Evolutionary conservation across 2,797 vertebrate genomes (phyloP).

Genomic region (Eupleurogrammus muticus): DNA sequence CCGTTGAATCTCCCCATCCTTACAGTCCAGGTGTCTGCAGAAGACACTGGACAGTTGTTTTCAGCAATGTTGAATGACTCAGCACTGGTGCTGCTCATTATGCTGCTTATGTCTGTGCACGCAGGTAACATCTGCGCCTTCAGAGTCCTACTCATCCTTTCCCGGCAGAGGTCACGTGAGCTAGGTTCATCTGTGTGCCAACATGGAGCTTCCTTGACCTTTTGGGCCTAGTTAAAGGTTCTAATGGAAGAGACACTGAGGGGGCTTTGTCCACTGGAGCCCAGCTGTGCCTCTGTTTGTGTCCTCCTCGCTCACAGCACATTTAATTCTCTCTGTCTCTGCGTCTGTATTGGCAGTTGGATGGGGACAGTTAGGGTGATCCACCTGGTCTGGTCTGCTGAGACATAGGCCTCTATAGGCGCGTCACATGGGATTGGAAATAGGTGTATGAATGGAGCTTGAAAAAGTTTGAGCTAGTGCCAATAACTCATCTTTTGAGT

Average conservation of each 20-base stretch:
- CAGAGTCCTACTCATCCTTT: slow-evolving; percentile 41
- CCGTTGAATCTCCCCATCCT: slow-evolving; percentile 46
- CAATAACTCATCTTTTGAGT: not conserved
- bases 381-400: slow-evolving; percentile 46
- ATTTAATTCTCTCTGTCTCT: slow-evolving; percentile 35
- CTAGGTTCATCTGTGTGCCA: slow-evolving; percentile 73
- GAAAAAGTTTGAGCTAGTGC: not conserved
- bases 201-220: slow-evolving; percentile 70
- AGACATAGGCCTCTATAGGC: slow-evolving; percentile 12
- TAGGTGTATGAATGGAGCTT: not conserved
- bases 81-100: not conserved
- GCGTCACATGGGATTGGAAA: slow-evolving; percentile 4
- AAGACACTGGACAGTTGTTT: slow-evolving; percentile 38
- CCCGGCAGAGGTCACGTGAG: slow-evolving; percentile 56
- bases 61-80: slow-evolving; percentile 21
- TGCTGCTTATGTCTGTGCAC: slow-evolving; percentile 4
- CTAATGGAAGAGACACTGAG: slow-evolving; percentile 64
- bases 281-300: slow-evolving; percentile 63
- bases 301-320: slow-evolving; percentile 45
- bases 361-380: slow-evolving; percentile 22
- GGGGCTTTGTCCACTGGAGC: slow-evolving; percentile 66
- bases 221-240: slow-evolving; percentile 68
- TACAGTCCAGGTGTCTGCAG: slow-evolving; percentile 51
- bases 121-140: slow-evolving; percentile 58
- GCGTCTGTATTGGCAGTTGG: slow-evolving; percentile 24